Evolutionary conservation across 35 echinoderm and acorn worm species (phyloP).

Genomic region (Ophioderma brevispina): DNA sequence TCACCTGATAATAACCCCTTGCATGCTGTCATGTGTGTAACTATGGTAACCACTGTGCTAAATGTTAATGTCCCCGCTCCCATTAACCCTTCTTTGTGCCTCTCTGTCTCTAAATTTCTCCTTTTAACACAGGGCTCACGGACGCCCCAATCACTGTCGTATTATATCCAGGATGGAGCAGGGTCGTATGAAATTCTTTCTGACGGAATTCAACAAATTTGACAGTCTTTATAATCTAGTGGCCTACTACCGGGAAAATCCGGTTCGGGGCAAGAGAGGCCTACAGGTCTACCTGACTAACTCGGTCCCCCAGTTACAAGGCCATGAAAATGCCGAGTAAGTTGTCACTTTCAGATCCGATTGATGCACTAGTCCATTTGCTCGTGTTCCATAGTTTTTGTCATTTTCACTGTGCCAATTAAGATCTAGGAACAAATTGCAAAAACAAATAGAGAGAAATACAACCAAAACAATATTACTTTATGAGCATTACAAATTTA

Average conservation of each 20-base stretch:
- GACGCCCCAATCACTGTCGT: conserved; percentile 66
- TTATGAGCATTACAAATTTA: too few species aligned
- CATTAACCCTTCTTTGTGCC: background rate
- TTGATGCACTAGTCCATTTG: too few species aligned
- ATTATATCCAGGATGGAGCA: conserved; percentile 66
- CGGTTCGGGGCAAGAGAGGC: conserved; percentile 64
- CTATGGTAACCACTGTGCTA: conserved; percentile 11
- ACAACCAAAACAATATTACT: too few species aligned
- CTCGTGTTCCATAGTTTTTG: too few species aligned
- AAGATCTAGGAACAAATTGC: too few species aligned
- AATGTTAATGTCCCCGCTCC: background rate
- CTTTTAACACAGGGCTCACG: conserved; percentile 50
- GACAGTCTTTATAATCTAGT: conserved; percentile 81
- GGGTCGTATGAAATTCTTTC: conserved; percentile 45
- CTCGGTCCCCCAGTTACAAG: conserved; percentile 75
- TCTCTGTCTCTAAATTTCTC: background rate
- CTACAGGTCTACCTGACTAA: conserved; percentile 61
- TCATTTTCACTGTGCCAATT: too few species aligned
- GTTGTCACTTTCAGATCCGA: conserved; percentile 38
- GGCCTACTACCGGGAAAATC: conserved; percentile 76
- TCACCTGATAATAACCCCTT: background rate
- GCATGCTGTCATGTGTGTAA: background rate
- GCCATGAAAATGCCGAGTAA: conserved; percentile 85
- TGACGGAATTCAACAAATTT: conserved; percentile 64
- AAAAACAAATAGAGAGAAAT: too few species aligned